phyloP scores from a whole-genome alignment of 2,888 invertebrate genomes.

The Melinaea marsaeus region DNA sequence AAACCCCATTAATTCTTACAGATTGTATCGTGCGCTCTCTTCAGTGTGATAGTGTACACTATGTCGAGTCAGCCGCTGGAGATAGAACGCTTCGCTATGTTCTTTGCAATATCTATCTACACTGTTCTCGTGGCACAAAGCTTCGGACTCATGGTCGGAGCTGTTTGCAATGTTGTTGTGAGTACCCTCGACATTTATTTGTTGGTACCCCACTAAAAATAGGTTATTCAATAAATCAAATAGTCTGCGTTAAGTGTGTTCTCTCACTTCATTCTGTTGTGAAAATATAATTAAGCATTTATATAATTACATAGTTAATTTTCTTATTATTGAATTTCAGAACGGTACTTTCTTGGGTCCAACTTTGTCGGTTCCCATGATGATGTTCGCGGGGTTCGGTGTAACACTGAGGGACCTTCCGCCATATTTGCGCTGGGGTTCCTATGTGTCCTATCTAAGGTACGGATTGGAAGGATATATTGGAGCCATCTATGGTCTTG shows the following conservation, averaged over 20 bases:
- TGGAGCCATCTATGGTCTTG: constrained; percentile 89
- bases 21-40: constrained; percentile 83
- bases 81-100: constrained; percentile 87
- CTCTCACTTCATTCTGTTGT: no score
- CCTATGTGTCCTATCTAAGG: constrained; percentile 92
- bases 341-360: constrained; percentile 97
- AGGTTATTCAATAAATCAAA: no score
- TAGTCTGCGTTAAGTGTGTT: no score
- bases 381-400: constrained; percentile 98
- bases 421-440: constrained; percentile 91
- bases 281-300: no score
- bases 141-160: constrained; percentile 94
- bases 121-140: constrained; percentile 95
- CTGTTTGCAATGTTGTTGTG: constrained; percentile 90
- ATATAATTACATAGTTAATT: no score
- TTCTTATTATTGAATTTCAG: constrained; percentile 61
- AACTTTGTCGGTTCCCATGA: constrained; percentile 93
- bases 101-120: constrained; percentile 87
- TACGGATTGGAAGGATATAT: constrained; percentile 94
- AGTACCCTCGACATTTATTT: constrained; percentile 51
- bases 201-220: no score
- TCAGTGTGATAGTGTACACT: constrained; percentile 87
- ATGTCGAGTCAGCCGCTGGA: constrained; percentile 95
- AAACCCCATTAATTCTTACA: constrained; percentile 46
- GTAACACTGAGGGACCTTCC: constrained; percentile 93